Conservation (phyloP, 2,113 vertebrate genomes). For the Lota lota region DNA sequence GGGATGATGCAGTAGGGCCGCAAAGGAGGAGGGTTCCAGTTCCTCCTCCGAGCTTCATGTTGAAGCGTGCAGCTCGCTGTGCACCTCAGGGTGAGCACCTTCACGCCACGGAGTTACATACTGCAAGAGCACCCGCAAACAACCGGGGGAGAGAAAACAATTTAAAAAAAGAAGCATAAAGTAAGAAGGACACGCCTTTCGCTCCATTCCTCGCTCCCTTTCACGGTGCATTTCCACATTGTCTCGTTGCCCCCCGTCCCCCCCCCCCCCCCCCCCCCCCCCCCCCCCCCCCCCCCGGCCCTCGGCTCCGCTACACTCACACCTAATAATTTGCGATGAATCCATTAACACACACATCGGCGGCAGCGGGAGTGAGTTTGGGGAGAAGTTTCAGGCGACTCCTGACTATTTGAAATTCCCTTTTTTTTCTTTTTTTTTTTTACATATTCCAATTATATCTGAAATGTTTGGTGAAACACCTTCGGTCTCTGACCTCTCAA, state of each 20-base stretch:
- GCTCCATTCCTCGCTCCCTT: constrained; percentile 17
- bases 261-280: constrained; percentile 2
- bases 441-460: no score
- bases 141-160: constrained; percentile 3
- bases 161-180: constrained; percentile 20
- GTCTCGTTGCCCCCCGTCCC: constrained; percentile 38
- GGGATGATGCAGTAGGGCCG: no score
- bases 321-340: constrained; percentile 36
- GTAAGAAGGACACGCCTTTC: neutral
- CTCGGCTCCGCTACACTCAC: constrained; percentile 15
- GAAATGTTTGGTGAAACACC: no score
- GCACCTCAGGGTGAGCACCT: neutral
- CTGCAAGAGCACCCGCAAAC: neutral
- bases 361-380: neutral
- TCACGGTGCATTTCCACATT: constrained; percentile 37
- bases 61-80: neutral
- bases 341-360: constrained; percentile 15
- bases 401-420: no score
- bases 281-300: neutral
- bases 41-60: no score
- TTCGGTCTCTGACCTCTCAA: no score
- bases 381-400: neutral
- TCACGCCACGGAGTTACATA: neutral
- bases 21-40: no score
- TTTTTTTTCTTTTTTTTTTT: no score